Evolutionary conservation across 37 sponge, comb jelly and placozoan species (phyloP).

Genomic region (Cladorhizidae sp.): DNA sequence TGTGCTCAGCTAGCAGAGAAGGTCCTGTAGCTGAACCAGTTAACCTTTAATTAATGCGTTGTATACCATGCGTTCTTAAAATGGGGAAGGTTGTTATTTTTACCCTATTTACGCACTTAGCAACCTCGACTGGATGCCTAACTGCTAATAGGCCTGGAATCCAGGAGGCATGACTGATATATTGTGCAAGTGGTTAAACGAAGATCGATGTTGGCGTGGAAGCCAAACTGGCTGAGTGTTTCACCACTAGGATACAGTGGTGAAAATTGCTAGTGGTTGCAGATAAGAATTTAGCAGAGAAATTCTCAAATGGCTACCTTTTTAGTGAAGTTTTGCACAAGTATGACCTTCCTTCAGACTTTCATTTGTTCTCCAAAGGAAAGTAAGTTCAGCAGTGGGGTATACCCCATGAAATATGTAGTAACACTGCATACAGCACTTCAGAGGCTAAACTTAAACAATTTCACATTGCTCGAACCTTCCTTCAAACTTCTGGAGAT

Average conservation of each 20-base stretch:
- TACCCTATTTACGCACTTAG: too few species aligned
- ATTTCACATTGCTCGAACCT: constrained; percentile 87
- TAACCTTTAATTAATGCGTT: too few species aligned
- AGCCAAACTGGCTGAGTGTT: constrained; percentile 60
- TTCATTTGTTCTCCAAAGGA: constrained; percentile 62
- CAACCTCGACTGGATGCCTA: not conserved
- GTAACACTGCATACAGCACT: constrained; percentile 27
- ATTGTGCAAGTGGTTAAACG: constrained; percentile 93
- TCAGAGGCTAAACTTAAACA: constrained; percentile 95
- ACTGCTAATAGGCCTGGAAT: not conserved
- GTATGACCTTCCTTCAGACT: constrained; percentile 79
- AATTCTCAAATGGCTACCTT: constrained; percentile 85
- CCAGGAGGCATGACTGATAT: constrained; percentile 82
- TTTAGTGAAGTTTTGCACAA: constrained; percentile 83
- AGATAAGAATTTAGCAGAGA: constrained; percentile 47
- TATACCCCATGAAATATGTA: not conserved
- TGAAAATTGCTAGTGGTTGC: constrained; percentile 22
- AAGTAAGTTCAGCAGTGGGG: constrained; percentile 27
- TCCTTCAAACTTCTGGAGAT: constrained; percentile 83
- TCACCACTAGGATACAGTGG: not conserved
- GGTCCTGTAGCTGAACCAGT: too few species aligned
- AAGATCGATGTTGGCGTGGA: constrained; percentile 67
- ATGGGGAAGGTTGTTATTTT: too few species aligned
- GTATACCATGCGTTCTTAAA: too few species aligned
- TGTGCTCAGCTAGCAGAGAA: too few species aligned